These are phyloP conservation scores for Psephotus haematonotus DNA, from an alignment of 2,113 vertebrate species.

Conservation along the genomic window DNA sequence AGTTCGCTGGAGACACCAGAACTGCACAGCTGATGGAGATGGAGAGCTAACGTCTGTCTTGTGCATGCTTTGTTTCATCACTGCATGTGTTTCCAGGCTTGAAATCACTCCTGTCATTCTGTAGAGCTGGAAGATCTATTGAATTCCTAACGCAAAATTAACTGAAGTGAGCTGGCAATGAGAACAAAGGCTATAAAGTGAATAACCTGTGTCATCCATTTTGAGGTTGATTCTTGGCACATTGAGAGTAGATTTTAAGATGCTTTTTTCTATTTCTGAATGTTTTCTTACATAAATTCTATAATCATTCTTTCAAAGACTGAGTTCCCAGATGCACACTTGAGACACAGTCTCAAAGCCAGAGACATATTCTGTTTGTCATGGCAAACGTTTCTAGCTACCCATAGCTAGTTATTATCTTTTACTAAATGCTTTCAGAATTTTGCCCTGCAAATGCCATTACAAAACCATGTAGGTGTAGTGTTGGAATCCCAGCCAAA, in stretches of 20 bases:
- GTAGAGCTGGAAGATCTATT: neutral
- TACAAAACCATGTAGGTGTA: neutral
- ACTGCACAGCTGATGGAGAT: neutral
- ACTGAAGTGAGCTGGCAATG: neutral
- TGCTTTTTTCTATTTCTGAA: neutral
- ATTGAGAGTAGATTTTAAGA: neutral
- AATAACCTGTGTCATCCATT: neutral
- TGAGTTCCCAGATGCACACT: neutral
- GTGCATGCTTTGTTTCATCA: neutral
- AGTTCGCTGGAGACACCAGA: neutral
- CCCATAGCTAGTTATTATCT: neutral
- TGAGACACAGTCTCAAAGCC: neutral
- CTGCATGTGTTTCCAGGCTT: neutral
- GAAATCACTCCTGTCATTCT: neutral
- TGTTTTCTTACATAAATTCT: neutral
- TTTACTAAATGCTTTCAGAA: neutral
- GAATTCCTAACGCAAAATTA: neutral
- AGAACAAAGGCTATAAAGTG: neutral
- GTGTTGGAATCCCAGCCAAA: neutral
- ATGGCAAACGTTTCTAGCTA: neutral
- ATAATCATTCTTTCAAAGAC: neutral
- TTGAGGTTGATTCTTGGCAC: neutral
- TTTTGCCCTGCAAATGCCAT: neutral
- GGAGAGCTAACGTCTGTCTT: neutral
- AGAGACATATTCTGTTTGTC: neutral